Base-by-base conservation (phyloP, 2,113 vertebrate genomes). In the Noctilio leporinus region DNA sequence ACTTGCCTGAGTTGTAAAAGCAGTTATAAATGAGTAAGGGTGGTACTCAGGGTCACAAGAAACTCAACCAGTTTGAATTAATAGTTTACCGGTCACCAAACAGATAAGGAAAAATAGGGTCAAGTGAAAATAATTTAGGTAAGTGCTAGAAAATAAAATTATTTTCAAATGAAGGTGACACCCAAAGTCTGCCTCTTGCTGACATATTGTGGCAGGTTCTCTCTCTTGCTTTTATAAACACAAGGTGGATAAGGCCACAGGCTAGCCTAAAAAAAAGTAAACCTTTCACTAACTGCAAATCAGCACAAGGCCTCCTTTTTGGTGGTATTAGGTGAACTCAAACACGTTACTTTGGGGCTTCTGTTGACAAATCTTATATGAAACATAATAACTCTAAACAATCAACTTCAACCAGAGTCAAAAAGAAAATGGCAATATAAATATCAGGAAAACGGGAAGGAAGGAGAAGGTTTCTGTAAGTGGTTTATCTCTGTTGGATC, bases 401-500 rank as follows among this genome's bases (percentile, higher is more conserved):
- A 9, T 22, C 20, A 0, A 1, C 55, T 11, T 33, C 24, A 0
- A 5, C 33, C 82, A 16, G 38, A 4, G 40, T 12, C 5, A 0
- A 30, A n/a, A 35, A 51, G 47, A 7, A 20, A 75, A 33, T 9
- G 12, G 2, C 5, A 7, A 33, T 24, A 1, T 22, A n/a, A 43
- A 38, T 11, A 17, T 2, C 5, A 4, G 16, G 73, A 47, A 84
- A 2, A 38, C 30, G 80, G 4, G 62, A 77, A 86, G 91, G 73
- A 85, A 91, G 0, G 67, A 95, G 95, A 88, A 15, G 15, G 2
- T 33, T 97, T 86, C 69, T 65, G 35, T 83, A 94, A 43, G 96
- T 90, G 78, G 64, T 47, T 96, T 70, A 20, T 88, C 95, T 85
- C 96, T 95, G 86, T 75, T 92, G 77, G 15, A 57, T 95, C 87